These are phyloP conservation scores for Triplophysa dalaica DNA, from an alignment of 2,113 vertebrate species.

Conservation along the genomic window DNA sequence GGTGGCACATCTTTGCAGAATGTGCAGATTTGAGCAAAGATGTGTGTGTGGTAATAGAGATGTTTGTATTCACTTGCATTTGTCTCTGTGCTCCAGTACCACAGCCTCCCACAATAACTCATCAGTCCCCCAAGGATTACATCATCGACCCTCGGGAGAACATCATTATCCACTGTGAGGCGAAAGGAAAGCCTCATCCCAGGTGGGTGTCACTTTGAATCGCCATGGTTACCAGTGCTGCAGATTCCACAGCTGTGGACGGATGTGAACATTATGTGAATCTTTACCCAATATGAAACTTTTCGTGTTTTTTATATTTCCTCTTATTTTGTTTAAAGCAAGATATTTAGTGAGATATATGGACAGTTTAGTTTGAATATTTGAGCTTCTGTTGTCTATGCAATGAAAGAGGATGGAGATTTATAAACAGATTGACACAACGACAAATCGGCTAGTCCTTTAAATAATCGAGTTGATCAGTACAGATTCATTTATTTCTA, in stretches of 20 bases:
- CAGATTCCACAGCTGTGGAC: conserved; percentile 53
- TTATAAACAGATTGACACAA: no score
- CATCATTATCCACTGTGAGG: conserved; percentile 94
- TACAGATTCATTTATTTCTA: not conserved
- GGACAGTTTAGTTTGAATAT: no score
- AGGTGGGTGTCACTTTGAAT: conserved; percentile 74
- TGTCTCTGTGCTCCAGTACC: conserved; percentile 76
- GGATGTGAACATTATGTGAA: not conserved
- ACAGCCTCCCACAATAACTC: conserved; percentile 93
- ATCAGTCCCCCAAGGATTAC: conserved; percentile 94
- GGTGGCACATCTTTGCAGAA: conserved; percentile 28
- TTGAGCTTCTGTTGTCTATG: no score
- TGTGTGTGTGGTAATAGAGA: conserved; percentile 31
- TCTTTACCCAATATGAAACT: not conserved
- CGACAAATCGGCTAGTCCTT: not conserved
- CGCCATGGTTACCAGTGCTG: conserved; percentile 52
- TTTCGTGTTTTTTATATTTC: no score
- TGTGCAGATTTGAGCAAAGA: conserved; percentile 5
- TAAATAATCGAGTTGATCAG: not conserved
- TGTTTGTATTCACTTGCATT: not conserved
- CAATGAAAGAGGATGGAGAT: no score
- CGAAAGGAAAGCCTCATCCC: conserved; percentile 94
- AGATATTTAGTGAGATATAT: no score
- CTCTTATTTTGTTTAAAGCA: no score
- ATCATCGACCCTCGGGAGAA: conserved; percentile 96